A percentile compares a stretch with the other conserved stretches of the same genome.
phyloP scores from a whole-genome alignment of 2,113 vertebrate genomes.

The Tragelaphus buxtoni region DNA sequence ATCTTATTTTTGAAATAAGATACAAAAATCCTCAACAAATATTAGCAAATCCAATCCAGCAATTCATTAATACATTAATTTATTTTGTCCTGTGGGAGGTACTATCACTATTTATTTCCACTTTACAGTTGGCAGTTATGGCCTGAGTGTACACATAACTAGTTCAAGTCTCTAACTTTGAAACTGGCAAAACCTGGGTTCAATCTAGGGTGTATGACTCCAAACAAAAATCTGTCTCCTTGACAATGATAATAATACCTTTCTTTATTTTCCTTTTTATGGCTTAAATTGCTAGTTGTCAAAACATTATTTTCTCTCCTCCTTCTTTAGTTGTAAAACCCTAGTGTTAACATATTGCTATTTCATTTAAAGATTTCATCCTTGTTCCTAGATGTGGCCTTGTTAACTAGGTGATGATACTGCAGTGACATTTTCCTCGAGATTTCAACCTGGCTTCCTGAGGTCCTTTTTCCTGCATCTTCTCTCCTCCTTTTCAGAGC shows the following conservation, averaged over 20 bases:
- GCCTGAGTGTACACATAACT: neutral
- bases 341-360: neutral
- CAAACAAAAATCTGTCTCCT: neutral
- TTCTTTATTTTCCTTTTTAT: neutral
- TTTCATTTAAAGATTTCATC: neutral
- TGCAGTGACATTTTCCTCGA: neutral
- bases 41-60: neutral
- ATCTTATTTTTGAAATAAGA: neutral
- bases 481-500: neutral
- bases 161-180: neutral
- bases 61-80: neutral
- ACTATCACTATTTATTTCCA: neutral
- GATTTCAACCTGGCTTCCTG: neutral
- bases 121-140: neutral
- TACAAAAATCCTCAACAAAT: neutral
- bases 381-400: neutral
- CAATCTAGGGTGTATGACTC: neutral
- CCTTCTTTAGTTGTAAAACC: neutral
- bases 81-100: neutral
- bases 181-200: neutral
- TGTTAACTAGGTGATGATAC: neutral
- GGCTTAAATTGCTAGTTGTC: neutral
- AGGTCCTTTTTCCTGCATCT: neutral
- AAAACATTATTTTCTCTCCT: neutral
- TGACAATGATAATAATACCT: neutral